Evolutionary conservation across 1,140 invertebrate species (phyloP).

Genomic region (Anoplolepis gracilipes): DNA sequence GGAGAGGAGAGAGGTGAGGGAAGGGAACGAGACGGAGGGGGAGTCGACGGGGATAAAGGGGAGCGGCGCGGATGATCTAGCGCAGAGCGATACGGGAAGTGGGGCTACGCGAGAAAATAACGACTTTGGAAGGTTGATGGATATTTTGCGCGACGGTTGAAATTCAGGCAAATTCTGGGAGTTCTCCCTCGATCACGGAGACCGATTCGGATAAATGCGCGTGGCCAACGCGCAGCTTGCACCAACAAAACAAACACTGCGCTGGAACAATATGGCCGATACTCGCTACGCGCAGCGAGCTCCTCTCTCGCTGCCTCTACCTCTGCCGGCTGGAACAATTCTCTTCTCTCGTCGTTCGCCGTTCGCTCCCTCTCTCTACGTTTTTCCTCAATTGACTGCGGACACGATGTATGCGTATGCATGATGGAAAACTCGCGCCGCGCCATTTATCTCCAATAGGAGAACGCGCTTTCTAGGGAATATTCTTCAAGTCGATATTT

Average conservation of each 20-base stretch:
- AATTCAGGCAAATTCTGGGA: conserved; percentile 19
- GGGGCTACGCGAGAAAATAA: conserved; percentile 14
- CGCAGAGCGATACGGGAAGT: background rate
- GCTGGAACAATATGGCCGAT: conserved; percentile 80
- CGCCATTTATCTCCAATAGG: background rate
- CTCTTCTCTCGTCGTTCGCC: background rate
- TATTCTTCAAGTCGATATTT: too few species aligned
- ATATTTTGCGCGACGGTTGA: conserved; percentile 28
- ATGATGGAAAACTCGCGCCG: background rate
- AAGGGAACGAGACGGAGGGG: conserved; percentile 37
- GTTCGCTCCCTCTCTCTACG: background rate
- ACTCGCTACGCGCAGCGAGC: background rate
- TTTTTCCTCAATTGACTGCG: background rate
- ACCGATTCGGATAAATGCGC: conserved; percentile 65
- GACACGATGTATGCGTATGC: background rate
- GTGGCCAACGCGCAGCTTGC: conserved; percentile 50
- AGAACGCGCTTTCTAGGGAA: background rate
- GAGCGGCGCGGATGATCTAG: background rate
- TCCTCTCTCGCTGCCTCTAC: background rate
- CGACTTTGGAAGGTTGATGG: conserved; percentile 39
- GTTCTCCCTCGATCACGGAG: conserved; percentile 58
- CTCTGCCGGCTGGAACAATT: background rate
- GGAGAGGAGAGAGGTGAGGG: conserved; percentile 16
- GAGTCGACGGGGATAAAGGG: background rate
- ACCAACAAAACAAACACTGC: conserved; percentile 81